Evolutionary conservation across 2,888 invertebrate genomes (phyloP), one percentile per base, ranked within the genome.

Genomic region (Drosophila pseudotakahashii): DNA sequence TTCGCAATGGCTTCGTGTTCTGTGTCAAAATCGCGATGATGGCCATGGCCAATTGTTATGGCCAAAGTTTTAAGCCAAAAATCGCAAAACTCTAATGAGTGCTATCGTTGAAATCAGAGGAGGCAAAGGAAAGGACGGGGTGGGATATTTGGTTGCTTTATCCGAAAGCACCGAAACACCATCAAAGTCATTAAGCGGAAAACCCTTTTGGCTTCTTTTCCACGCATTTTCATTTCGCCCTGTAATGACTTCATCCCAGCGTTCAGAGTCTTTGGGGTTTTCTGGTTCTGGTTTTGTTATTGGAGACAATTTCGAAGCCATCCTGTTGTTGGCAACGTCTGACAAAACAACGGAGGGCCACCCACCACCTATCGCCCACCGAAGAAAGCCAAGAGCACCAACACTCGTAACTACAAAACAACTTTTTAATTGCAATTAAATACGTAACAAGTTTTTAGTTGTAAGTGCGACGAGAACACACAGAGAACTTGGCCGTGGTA

Each of bases 371-470:
- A 53, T 11, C 59, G 34, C 41, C 62, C 48, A 63, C 62, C 34
- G 48, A 61, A 63, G 63, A 62, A 63, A 63, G 62, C 39, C 64
- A 62, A 66, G 36, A 71, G 54, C 36, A 67, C 60, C 62, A 78
- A 81, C 88, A 84, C 79, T 89, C 79, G 80, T 73, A 84, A 88
- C 84, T 77, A 84, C 89, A 88, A 88, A 71, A 84, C 85, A 84
- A 84, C 82, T 84, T 84, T 84, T 84, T 84, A 84, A 88, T 84
- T 84, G 88, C 84, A 84, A 89, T 84, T 84, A 84, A 84, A 84
- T 84, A 88, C 89, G 88, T 88, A 84, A 84, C 84, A 84, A 84
- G 89, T 84, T 84, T 84, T 84, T 88, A 88, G 88, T 88, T 83
- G 88, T 88, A 88, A 86, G 87, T 88, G 88, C 67, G 78, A 80